These are phyloP conservation scores for Herpetotheres cachinnans DNA, from an alignment of 2,113 vertebrate species.

Conservation along the genomic window DNA sequence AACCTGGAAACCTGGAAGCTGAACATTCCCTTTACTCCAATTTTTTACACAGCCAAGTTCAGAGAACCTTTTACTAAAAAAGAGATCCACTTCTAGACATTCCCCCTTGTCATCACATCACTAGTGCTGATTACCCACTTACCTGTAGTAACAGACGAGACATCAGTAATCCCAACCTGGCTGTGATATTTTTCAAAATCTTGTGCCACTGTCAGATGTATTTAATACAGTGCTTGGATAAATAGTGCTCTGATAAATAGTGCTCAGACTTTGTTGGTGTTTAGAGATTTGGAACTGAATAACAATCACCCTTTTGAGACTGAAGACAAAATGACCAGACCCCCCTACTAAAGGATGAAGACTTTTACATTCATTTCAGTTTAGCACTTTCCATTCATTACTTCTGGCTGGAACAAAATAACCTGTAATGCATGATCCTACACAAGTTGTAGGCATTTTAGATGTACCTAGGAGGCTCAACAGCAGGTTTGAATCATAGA, in stretches of 20 bases:
- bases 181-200: not conserved
- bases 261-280: not conserved
- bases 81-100: not conserved
- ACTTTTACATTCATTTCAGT: not conserved
- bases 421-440: not conserved
- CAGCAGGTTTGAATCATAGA: not conserved
- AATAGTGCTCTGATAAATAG: not conserved
- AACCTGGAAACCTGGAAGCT: slow-evolving; percentile 42
- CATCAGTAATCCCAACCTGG: not conserved
- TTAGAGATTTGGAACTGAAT: not conserved
- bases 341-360: not conserved
- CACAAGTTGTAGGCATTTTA: not conserved
- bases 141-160: slow-evolving; percentile 22
- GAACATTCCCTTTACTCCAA: not conserved
- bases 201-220: not conserved
- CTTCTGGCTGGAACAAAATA: not conserved
- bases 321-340: not conserved
- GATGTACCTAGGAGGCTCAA: not conserved
- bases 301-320: not conserved
- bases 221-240: not conserved
- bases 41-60: not conserved
- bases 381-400: not conserved
- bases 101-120: not conserved
- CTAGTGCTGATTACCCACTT: not conserved
- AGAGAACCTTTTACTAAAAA: not conserved